Evolutionary conservation across 2,113 vertebrate species (phyloP).

Genomic region (Hypanus sabinus): DNA sequence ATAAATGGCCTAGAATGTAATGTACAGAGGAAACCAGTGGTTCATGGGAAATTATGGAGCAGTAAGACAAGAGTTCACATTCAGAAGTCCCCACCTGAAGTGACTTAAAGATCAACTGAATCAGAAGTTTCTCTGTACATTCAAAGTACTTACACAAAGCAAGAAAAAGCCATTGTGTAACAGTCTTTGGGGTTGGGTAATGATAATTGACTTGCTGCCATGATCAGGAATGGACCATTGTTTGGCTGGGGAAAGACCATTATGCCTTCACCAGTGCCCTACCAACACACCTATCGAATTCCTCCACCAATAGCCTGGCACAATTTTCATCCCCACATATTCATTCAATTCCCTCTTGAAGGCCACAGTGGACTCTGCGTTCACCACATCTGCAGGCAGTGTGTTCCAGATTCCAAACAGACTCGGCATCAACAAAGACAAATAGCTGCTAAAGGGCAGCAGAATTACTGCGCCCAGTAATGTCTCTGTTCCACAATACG

Average conservation of each 20-base stretch:
- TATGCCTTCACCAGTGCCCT: too few relatives aligned
- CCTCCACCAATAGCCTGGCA: too few relatives aligned
- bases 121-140: background rate
- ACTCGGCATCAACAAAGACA: background rate
- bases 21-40: background rate
- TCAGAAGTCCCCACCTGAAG: background rate
- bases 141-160: background rate
- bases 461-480: background rate
- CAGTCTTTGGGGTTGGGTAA: background rate
- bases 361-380: too few relatives aligned
- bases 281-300: too few relatives aligned
- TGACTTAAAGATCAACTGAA: background rate
- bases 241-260: background rate
- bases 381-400: too few relatives aligned
- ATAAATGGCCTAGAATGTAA: background rate
- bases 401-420: too few relatives aligned
- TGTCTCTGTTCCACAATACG: background rate
- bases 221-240: background rate
- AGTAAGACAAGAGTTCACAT: background rate
- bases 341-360: too few relatives aligned
- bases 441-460: background rate
- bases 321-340: too few relatives aligned
- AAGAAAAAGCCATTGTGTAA: background rate
- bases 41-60: background rate
- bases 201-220: background rate